Evolutionary conservation across 2,113 vertebrate genomes (phyloP).

Genomic region (Nanorana parkeri): DNA sequence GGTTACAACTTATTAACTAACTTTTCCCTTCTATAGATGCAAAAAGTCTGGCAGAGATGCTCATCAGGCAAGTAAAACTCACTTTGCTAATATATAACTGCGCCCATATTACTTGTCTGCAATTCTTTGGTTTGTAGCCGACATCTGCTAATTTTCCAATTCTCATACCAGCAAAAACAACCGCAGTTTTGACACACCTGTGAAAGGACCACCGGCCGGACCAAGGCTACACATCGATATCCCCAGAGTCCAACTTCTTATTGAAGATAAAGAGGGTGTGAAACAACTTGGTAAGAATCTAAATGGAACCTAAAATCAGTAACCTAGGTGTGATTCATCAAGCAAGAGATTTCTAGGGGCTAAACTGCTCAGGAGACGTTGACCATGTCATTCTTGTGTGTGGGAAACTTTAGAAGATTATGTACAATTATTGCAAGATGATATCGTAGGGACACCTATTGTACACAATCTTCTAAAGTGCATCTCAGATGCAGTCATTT

Average conservation of each 20-base stretch:
- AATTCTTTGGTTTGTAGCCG: no score
- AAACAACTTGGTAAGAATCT: slow-evolving; percentile 90
- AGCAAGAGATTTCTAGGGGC: no score
- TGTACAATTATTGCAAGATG: no score
- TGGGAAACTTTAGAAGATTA: no score
- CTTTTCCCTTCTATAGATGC: slow-evolving; percentile 80
- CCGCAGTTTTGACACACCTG: slow-evolving; percentile 97
- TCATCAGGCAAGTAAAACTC: slow-evolving; percentile 85
- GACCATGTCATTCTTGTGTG: no score
- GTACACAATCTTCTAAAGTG: no score
- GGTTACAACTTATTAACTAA: neutral
- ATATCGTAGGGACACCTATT: no score
- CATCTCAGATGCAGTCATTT: no score
- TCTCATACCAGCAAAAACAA: slow-evolving; percentile 92
- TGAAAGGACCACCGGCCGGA: slow-evolving; percentile 96
- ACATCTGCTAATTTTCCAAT: slow-evolving; percentile 54
- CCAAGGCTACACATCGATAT: slow-evolving; percentile 97
- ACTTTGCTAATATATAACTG: neutral
- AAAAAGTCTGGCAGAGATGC: slow-evolving; percentile 97
- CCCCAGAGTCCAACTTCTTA: slow-evolving; percentile 94
- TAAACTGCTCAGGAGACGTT: accelerated
- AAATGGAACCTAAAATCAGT: no score
- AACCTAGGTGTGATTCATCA: no score
- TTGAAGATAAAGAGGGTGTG: slow-evolving; percentile 98
- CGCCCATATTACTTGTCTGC: no score